A percentile compares a stretch with the other conserved stretches of the same genome.
phyloP scores from a whole-genome alignment of 2,888 invertebrate species.

The Philaethria dido region DNA sequence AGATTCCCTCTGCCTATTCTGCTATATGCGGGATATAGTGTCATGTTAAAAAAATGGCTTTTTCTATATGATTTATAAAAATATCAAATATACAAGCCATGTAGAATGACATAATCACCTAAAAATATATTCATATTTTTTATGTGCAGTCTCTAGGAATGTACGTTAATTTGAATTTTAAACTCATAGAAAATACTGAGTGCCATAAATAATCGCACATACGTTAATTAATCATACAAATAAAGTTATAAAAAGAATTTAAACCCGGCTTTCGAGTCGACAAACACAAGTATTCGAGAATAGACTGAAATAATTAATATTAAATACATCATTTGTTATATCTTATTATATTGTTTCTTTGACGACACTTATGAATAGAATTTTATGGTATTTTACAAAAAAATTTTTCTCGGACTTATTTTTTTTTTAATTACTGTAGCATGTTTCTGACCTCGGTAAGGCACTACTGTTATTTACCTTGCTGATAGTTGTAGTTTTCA shows the following conservation, averaged over 20 bases:
- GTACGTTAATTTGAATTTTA: neutral
- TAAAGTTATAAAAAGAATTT: neutral
- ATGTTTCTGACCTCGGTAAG: too few species aligned
- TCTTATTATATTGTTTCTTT: neutral
- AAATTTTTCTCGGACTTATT: too few species aligned
- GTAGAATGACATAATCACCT: neutral
- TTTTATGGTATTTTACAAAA: too few species aligned
- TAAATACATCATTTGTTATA: neutral
- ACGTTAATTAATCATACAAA: neutral
- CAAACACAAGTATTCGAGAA: neutral
- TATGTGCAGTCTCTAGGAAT: neutral
- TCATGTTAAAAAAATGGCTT: too few species aligned
- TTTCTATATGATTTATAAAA: neutral
- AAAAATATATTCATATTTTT: neutral
- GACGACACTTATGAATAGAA: neutral
- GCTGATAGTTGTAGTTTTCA: too few species aligned
- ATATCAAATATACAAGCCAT: neutral
- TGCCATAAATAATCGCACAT: neutral
- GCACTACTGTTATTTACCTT: too few species aligned
- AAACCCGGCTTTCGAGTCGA: neutral
- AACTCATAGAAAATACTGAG: neutral
- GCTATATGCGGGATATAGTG: too few species aligned
- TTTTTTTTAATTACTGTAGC: too few species aligned
- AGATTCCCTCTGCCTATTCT: too few species aligned
- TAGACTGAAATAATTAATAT: neutral